Conservation (phyloP, 2,797 vertebrate genomes). For the Gymnocypris eckloni region DNA sequence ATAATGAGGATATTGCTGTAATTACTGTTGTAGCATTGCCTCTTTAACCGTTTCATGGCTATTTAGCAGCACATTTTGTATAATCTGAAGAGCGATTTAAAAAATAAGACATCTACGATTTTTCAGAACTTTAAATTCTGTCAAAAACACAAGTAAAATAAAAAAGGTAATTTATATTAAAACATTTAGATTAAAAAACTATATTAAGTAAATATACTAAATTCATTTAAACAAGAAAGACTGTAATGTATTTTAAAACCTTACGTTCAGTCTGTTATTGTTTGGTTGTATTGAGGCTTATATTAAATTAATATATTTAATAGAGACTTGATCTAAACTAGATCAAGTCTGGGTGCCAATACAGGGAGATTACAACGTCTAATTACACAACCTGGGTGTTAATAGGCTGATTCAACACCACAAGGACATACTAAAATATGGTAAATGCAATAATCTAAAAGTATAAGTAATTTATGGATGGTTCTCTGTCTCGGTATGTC, state of each 20-base stretch:
- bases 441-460: not conserved
- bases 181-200: not conserved
- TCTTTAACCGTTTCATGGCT: not conserved
- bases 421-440: not conserved
- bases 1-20: not conserved
- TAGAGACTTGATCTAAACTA: too few species aligned
- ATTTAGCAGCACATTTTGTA: not conserved
- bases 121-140: not conserved
- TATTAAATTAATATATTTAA: too few species aligned
- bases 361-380: slow-evolving; percentile 22
- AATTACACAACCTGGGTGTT: slow-evolving; percentile 19
- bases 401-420: not conserved
- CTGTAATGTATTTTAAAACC: not conserved
- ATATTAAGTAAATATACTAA: not conserved
- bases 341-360: not conserved
- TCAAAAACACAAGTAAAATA: not conserved
- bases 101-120: not conserved
- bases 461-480: not conserved
- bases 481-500: not conserved
- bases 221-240: not conserved
- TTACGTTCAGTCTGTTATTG: not conserved
- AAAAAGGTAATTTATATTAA: not conserved
- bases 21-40: not conserved
- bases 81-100: not conserved
- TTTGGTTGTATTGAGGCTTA: slow-evolving; percentile 8